Evolutionary conservation across 2,113 vertebrate species (phyloP), one percentile per base, ranked within the genome.

Genomic region (Etheostoma cragini): DNA sequence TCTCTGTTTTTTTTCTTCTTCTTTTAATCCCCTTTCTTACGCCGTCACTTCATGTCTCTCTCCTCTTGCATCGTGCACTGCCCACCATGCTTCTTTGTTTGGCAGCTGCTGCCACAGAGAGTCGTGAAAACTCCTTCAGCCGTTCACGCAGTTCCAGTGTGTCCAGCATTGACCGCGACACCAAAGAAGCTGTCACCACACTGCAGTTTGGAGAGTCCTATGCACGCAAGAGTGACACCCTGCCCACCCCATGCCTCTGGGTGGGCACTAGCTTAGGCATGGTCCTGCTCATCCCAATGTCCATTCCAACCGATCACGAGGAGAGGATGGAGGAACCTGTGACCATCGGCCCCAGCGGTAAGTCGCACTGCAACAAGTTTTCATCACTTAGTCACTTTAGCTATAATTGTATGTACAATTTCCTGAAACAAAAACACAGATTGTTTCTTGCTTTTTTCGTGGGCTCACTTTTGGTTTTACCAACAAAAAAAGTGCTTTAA

Each of bases 61-160:
- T 62, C 61, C 16, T 72, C 17, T 53, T 45, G 62, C 75, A 30
- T 83, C 8, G 0, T 76, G 61, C 61, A 6, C 66, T 30, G 30
- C 61, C 67, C 49, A n/a, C 58, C 24, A 1, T 53, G 12, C 30
- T 21, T 68, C 49, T 69, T 24, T 68, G 69, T 69, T 67, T 47
- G 70, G 3, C n/a, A 17, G 14, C 47, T 26, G 80, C 83, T 35
- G 16, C 66, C 6, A 21, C 94, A 98, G 98, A 99, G 95, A 97
- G 95, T 30, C 95, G 97, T 56, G 98, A 99, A 79, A 99, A 97
- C 91, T 97, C 98, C 77, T 98, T 98, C 94, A 99, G 95, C 94
- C 97, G 97, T 72, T 99, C 98, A 0, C 97, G 98, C 85, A 99
- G 98, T 82, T 99, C 98, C 92, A 99, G 98, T 0, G 96, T 99